phyloP scores from a whole-genome alignment of 2,888 invertebrate genomes.

The Melitaea athalia region DNA sequence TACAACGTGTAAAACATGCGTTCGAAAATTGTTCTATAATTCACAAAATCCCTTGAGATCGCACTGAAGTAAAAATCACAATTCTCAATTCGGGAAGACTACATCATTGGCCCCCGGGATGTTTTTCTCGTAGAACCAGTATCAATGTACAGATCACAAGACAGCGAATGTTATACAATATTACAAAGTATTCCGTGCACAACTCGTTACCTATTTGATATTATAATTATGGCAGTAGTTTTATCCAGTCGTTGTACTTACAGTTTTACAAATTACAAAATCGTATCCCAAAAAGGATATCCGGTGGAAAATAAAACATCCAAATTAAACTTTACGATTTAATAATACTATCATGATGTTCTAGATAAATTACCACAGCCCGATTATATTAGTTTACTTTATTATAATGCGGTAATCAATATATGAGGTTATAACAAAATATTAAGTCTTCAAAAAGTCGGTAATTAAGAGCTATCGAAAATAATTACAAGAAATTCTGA shows the following conservation, averaged over 20 bases:
- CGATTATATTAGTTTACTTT: constrained; percentile 35
- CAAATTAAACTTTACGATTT: constrained; percentile 20
- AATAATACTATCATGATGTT: constrained; percentile 29
- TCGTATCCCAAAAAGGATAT: constrained; percentile 41
- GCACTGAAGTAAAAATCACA: constrained; percentile 38
- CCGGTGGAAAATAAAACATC: constrained; percentile 33
- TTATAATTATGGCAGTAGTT: constrained; percentile 51
- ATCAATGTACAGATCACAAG: constrained; percentile 15
- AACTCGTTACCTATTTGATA: constrained; percentile 28
- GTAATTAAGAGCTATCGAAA: constrained; percentile 25
- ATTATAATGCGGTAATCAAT: constrained; percentile 27
- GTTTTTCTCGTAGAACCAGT: constrained; percentile 27
- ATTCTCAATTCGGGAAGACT: constrained; percentile 59
- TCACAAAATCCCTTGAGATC: constrained; percentile 30
- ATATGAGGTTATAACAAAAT: constrained; percentile 6
- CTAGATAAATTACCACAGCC: constrained; percentile 41
- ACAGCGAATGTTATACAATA: constrained; percentile 32
- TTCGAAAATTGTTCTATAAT: constrained; percentile 19
- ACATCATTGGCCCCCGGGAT: constrained; percentile 65
- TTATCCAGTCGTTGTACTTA: constrained; percentile 53
- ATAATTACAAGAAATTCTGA: constrained; percentile 9
- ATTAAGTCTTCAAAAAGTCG: constrained; percentile 6
- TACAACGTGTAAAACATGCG: constrained; percentile 16
- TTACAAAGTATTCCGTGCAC: constrained; percentile 33
- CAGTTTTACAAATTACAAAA: constrained; percentile 42